Base-by-base conservation (phyloP, 2,797 vertebrate species). In the Setipinna tenuifilis region DNA sequence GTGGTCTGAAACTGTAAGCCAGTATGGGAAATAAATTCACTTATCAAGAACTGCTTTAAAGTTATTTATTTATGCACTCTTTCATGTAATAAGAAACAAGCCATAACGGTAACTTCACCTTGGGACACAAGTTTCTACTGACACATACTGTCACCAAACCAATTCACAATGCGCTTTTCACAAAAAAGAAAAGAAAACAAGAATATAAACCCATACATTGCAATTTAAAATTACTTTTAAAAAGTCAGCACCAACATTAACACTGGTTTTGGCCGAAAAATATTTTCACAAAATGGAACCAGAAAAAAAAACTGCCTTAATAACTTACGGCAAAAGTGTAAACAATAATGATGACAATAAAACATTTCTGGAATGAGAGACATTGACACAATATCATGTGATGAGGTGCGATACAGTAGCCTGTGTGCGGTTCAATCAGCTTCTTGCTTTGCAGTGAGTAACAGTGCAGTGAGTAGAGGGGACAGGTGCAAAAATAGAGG, bases 41-140 rank as follows among this genome's bases (percentile, higher is more conserved):
- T 19, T 35, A 82, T 11, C n/a, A 50, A 17, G 23, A 7, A 83
- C 35, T 14, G 59, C 50, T 35, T 62, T 50, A 54, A 54, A 82
- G 92, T 90, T 89, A 90, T 94, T 89, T 88, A 87, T 23, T 89
- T 93, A 92, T 91, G 86, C 86, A 82, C 86, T 93, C 93, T 92
- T 87, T 93, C 68, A 87, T 88, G 93, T 94, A 91, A 90, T 94
- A 93, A 94, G 93, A 94, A 95, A 95, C 93, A 93, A 94, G 92
- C 92, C 94, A 93, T 92, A 91, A 95, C 90, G 81, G 92, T 91
- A 92, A 90, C 91, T 93, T 94, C 92, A 94, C 91, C 91, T 89
- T 92, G 91, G 90, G 93, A 90, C 92, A 94, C 90, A 87, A 91
- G 28, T 91, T 90, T 92, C 89, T 89, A 94, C 92, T 91, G 91